Evolutionary conservation across 1,140 invertebrate species (phyloP), one percentile per base, ranked within the genome.

Genomic region (Meloidogyne floridensis): DNA sequence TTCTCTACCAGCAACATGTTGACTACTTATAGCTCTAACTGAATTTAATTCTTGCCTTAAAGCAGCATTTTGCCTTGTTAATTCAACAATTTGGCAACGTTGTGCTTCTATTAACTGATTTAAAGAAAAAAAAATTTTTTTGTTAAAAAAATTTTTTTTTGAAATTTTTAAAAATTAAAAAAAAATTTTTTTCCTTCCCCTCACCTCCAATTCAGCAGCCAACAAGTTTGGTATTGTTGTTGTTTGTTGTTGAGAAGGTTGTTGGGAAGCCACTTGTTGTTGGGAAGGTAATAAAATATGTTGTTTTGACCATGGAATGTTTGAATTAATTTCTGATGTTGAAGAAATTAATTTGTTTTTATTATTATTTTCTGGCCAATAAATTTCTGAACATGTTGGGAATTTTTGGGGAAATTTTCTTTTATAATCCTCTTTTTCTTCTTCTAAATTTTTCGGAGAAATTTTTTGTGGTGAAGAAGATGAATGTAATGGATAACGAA

Each of bases 51-150:
- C 79, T 8, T 73, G 7, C 69, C 74, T 47, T 59, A 81, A 59
- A 42, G 70, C 71, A 20, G 53, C 83, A 76, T 85, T 85, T 71
- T 86, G 86, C 4, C 85, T 78, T 15, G 75, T 69, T 53, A 85
- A 75, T 47, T 84, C 43, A 1, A 75, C 56, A 53, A 85, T 85
- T 76, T 85, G 85, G 20, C 65, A 77, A 53, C 75, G 71, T 81
- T 87, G 84, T 13, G 74, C 43, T 51, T 87, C 84, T n/a, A 85
- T 80, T 72, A 85, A 42, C 79, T 85, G 2, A 32, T 32, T 32
- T 32, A 32, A 32, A 32, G 9, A 81, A 83, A 82, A 72, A 56
- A 81, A 76, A 32, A 83, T 71, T 11, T 7, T 43, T 59, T 15
- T 43, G 42, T 71, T 51, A 10, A 47, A 69, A n/a, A 82, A 43